Evolutionary conservation across 2,113 vertebrate species (phyloP), one percentile per base, ranked within the genome.

Genomic region (Heteronetta atricapilla): DNA sequence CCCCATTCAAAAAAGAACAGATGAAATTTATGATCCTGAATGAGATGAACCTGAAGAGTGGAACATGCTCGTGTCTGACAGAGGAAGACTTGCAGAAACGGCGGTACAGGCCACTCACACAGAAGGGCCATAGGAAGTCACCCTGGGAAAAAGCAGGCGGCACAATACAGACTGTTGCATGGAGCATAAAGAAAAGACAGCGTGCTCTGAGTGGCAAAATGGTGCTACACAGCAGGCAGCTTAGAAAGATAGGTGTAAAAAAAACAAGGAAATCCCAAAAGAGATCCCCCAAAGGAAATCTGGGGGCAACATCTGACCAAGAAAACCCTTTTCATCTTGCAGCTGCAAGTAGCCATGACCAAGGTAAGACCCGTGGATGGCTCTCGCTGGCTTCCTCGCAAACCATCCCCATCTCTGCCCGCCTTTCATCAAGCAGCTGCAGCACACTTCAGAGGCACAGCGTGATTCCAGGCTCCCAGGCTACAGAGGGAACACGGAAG

Each of bases 11-110:
- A 80, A 84, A 84, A 19, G 26, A 80, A 68, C 28, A 42, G 36
- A 53, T 38, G 0, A 0, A n/a, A 17, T 34, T 48, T 34, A 36
- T 0, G 2, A 9, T 52, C 56, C 40, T 56, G 44, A 66, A 33
- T 2, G 1, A 52, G 67, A 16, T 17, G 53, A 50, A 53, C 40
- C 18, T 12, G 23, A 38, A n/a, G 20, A 55, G 28, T 14, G 34
- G 44, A 73, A 60, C 6, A 48, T 2, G 4, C 22, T n/a, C 2
- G n/a, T 21, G 17, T 36, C 70, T 64, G 48, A 26, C 14, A 40
- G 66, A 55, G n/a, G n/a, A 82, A 7, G 4, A 52, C 34, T 12
- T 75, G 34, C 40, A 84, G 18, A 62, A 87, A 16, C 25, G 40
- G 52, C 31, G 52, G 7, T 21, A 21, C 56, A 81, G 52, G n/a